These are phyloP conservation scores for Xanthorhoe spadicearia DNA, from an alignment of 2,888 invertebrate species.

Conservation along the genomic window DNA sequence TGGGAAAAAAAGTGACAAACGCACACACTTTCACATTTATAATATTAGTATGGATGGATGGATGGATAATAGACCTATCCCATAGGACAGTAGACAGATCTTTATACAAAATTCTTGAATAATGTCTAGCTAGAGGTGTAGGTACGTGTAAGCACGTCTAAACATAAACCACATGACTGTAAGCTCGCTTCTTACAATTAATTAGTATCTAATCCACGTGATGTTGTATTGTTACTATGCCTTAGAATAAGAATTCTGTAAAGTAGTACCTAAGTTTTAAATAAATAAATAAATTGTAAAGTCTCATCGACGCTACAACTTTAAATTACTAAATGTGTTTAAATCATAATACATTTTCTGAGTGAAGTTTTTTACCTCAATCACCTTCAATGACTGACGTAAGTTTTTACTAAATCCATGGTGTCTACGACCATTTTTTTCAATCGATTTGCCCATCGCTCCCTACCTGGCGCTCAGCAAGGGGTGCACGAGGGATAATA, in stretches of 20 bases:
- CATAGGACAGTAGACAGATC: not conserved
- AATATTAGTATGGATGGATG: no score
- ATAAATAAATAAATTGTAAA: no score
- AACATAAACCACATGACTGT: no score
- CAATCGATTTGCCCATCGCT: constrained; percentile 39
- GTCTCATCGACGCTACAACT: not conserved
- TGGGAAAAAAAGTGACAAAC: no score
- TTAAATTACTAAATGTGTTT: not conserved
- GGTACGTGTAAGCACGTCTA: no score
- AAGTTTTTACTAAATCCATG: constrained; percentile 29
- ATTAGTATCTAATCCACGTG: not conserved
- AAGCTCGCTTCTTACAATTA: no score
- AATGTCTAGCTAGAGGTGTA: no score
- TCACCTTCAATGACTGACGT: constrained; percentile 9
- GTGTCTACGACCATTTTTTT: constrained; percentile 44
- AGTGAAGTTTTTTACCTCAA: not conserved
- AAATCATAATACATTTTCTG: no score
- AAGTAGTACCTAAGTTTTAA: no score
- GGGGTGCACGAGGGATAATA: constrained; percentile 57
- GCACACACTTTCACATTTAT: no score
- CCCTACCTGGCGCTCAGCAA: constrained; percentile 65
- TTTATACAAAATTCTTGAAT: not conserved
- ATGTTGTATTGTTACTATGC: no score
- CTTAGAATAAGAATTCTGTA: no score
- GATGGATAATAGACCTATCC: not conserved